Evolutionary conservation across 2,113 vertebrate species (phyloP).

Genomic region (Tauraco erythrolophus): DNA sequence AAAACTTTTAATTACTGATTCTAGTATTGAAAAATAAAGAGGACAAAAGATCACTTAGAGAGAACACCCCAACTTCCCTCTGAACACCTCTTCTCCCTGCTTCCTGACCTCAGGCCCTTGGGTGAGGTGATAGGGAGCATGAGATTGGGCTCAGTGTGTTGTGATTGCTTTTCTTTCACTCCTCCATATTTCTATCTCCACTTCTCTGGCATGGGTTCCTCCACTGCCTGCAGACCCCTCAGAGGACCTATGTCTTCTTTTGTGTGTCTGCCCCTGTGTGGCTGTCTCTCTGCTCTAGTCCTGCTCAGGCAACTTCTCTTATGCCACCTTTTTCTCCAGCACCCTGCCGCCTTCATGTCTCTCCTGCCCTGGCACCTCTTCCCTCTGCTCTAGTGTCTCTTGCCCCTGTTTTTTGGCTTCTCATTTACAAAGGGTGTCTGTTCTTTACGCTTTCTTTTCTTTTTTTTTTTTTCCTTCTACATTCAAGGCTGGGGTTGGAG

Average conservation of each 20-base stretch:
- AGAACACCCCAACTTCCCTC: background rate
- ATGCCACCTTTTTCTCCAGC: background rate
- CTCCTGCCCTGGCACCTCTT: background rate
- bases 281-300: background rate
- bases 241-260: background rate
- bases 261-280: rapidly evolving
- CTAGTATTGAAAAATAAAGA: background rate
- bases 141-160: background rate
- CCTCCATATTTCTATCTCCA: background rate
- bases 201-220: background rate
- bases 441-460: no score
- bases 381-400: background rate
- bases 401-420: background rate
- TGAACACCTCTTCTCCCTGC: background rate
- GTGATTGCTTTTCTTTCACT: background rate
- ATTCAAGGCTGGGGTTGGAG: background rate
- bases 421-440: background rate
- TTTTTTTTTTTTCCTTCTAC: background rate
- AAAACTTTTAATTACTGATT: background rate
- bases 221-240: background rate
- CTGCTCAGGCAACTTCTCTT: background rate
- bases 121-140: background rate
- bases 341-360: background rate
- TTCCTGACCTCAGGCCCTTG: background rate
- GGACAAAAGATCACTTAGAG: background rate